Conservation (phyloP, 2,888 invertebrate species). For the Elysia crispata region DNA sequence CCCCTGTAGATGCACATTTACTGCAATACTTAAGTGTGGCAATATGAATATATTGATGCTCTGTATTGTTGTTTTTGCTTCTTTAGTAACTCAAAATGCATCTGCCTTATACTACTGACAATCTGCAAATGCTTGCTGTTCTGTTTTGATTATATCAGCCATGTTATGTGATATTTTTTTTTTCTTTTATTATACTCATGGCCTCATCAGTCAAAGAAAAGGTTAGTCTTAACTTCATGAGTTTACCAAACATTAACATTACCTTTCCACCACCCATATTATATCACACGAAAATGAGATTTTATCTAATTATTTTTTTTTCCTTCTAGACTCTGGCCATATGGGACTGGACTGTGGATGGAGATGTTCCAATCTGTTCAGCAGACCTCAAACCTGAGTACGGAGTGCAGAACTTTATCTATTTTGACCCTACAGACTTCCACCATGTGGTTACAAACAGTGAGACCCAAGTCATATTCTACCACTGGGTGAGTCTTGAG, state of each 20-base stretch:
- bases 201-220: not conserved
- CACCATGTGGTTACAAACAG: slow-evolving; percentile 76
- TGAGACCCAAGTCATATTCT: slow-evolving; percentile 76
- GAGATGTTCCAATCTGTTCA: slow-evolving; percentile 74
- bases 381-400: slow-evolving; percentile 70
- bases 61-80: too few species aligned
- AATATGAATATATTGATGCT: too few species aligned
- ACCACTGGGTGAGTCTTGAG: slow-evolving; percentile 71
- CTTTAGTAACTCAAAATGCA: too few species aligned
- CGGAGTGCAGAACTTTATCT: slow-evolving; percentile 72
- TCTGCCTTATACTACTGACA: too few species aligned
- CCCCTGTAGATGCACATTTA: not conserved
- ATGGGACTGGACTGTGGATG: slow-evolving; percentile 78
- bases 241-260: not conserved
- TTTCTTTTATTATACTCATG: not conserved
- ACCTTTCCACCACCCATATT: too few species aligned
- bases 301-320: slow-evolving; percentile 14
- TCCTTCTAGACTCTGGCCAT: slow-evolving; percentile 72
- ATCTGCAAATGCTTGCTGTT: too few species aligned
- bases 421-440: slow-evolving; percentile 75
- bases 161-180: too few species aligned
- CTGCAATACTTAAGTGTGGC: too few species aligned
- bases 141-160: too few species aligned
- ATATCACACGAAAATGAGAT: too few species aligned
- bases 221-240: not conserved